Percentiles rank a stretch among this genome's conserved stretches.
Conservation (phyloP, 2,888 invertebrate genomes). For the Mongoloraphidia duomilia region DNA sequence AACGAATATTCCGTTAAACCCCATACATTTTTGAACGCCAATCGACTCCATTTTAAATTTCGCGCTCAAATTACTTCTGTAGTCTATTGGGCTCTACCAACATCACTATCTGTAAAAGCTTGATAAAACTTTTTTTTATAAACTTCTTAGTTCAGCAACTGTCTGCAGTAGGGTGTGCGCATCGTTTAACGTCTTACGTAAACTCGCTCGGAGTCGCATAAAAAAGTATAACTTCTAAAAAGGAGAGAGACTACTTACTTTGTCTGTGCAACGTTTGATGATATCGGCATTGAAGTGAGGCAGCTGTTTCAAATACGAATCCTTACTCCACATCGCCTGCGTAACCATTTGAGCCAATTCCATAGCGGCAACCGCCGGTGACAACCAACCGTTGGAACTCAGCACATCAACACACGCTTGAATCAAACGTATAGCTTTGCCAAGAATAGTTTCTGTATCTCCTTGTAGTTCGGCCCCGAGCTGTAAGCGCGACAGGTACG, state of each 20-base stretch:
- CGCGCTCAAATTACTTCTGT: too few relatives aligned
- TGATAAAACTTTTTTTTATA: not conserved
- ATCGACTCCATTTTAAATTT: too few relatives aligned
- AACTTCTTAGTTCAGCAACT: not conserved
- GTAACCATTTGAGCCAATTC: conserved; percentile 99
- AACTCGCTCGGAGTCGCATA: too few relatives aligned
- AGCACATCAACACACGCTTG: conserved; percentile 93
- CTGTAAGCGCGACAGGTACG: conserved; percentile 87
- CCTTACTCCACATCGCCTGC: conserved; percentile 99
- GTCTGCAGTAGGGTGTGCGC: not conserved
- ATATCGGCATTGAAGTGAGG: conserved; percentile 87
- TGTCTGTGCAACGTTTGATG: conserved; percentile 81
- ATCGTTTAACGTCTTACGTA: too few relatives aligned
- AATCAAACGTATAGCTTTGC: conserved; percentile 72
- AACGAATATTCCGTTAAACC: too few relatives aligned
- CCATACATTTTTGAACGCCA: too few relatives aligned
- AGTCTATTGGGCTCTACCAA: too few relatives aligned
- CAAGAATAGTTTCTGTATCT: conserved; percentile 82
- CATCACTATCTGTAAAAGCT: too few relatives aligned
- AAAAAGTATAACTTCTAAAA: not conserved
- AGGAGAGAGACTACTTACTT: conserved; percentile 34
- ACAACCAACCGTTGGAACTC: conserved; percentile 93
- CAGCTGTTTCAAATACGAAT: conserved; percentile 90
- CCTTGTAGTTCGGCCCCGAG: conserved; percentile 92
- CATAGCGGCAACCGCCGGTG: conserved; percentile 98